A percentile compares a stretch with the other conserved stretches of the same genome.
These are phyloP conservation scores for Condylura cristata DNA, from an alignment of 2,113 vertebrate species.

Conservation along the genomic window DNA sequence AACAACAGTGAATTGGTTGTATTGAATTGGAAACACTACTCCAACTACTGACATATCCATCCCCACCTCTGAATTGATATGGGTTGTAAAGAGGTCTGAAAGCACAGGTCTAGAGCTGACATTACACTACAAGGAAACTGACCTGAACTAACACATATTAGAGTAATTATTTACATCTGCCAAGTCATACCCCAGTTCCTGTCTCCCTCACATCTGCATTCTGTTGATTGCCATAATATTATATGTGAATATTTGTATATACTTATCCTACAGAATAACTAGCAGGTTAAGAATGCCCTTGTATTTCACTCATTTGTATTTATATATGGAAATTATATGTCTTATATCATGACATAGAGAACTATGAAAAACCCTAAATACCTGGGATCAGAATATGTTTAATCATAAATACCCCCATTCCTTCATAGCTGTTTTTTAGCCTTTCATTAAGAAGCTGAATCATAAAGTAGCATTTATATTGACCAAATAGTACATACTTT, in stretches of 20 bases:
- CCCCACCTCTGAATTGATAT: background rate
- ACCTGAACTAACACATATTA: background rate
- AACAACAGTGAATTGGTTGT: background rate
- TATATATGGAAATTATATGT: background rate
- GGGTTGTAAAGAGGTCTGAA: fast-evolving
- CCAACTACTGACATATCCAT: background rate
- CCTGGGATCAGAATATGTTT: background rate
- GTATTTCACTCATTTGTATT: background rate
- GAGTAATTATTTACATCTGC: background rate
- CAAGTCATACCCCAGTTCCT: background rate
- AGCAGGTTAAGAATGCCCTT: background rate
- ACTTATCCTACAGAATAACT: background rate
- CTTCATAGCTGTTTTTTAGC: background rate
- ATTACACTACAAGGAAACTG: background rate
- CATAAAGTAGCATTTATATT: background rate
- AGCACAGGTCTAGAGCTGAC: fast-evolving
- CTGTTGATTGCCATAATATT: background rate
- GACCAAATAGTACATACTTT: background rate
- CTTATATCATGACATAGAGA: background rate
- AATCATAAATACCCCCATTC: background rate
- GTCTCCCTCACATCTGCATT: background rate
- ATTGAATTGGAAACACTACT: background rate
- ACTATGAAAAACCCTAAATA: background rate
- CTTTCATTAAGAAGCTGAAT: background rate
- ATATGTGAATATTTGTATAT: background rate